phyloP scores from a whole-genome alignment of 2,888 invertebrate species.

The Dasysyrphus albostriatus region DNA sequence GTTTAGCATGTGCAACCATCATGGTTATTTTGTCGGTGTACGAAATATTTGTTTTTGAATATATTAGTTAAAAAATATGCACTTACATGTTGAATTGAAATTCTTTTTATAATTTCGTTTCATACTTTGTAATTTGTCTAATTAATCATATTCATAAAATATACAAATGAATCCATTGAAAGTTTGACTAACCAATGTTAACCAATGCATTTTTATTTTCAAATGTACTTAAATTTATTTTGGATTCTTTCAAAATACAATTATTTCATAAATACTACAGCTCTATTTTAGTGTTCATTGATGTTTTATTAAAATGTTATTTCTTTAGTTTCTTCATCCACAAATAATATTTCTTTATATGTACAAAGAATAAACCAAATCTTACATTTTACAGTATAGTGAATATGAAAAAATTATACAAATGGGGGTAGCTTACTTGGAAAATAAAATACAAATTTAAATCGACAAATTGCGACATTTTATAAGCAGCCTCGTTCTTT shows the following conservation, averaged over 20 bases:
- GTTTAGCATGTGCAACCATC: conserved; percentile 63
- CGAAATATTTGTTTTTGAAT: conserved; percentile 11
- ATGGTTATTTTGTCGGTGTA: conserved; percentile 26
- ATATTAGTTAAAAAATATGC: conserved; percentile 14
- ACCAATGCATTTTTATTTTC: not conserved
- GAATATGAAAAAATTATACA: too few relatives aligned
- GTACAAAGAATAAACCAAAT: too few relatives aligned
- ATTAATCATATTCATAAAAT: not conserved
- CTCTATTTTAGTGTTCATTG: too few relatives aligned
- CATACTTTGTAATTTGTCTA: not conserved
- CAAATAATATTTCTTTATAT: too few relatives aligned
- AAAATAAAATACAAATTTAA: too few relatives aligned
- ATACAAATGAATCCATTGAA: not conserved
- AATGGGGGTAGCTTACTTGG: too few relatives aligned
- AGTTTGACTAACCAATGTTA: conserved; percentile 8
- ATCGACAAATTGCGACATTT: too few relatives aligned
- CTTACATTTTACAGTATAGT: too few relatives aligned
- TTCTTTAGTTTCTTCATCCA: too few relatives aligned
- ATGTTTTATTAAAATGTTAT: too few relatives aligned
- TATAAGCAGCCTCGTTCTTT: too few relatives aligned
- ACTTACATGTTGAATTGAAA: conserved; percentile 27
- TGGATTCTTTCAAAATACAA: not conserved
- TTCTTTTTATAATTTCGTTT: not conserved
- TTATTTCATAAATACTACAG: too few relatives aligned
- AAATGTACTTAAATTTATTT: not conserved